Percentiles rank a stretch among this genome's conserved stretches.
Conservation (phyloP, 2,888 invertebrate genomes). For the Synergus laeviventris region DNA sequence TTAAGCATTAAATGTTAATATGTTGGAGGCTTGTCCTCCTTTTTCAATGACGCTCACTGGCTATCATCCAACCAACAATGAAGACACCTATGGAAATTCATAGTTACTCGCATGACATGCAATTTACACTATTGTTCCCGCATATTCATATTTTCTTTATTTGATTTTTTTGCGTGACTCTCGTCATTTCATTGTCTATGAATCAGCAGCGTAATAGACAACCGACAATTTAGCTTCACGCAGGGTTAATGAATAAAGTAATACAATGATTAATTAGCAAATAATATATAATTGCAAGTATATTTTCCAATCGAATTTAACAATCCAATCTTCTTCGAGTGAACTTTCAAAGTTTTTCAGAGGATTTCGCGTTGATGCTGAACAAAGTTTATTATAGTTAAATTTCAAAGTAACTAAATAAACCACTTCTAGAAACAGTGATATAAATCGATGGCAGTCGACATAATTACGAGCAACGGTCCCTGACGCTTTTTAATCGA, state of each 20-base stretch:
- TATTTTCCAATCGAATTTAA: neutral
- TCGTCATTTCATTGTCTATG: neutral
- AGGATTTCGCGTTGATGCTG: neutral
- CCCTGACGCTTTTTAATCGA: conserved; percentile 7
- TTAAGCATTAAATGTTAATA: conserved; percentile 13
- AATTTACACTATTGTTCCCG: conserved; percentile 9
- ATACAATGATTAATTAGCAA: neutral
- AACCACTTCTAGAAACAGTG: neutral
- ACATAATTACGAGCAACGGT: conserved; percentile 12
- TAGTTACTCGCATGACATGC: conserved; percentile 7
- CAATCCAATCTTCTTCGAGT: neutral
- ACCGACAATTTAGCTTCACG: neutral
- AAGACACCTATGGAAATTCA: conserved; percentile 4
- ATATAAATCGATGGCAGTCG: neutral
- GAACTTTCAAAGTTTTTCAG: neutral
- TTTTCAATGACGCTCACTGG: conserved; percentile 16
- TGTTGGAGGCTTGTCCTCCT: conserved; percentile 21
- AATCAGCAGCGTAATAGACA: neutral
- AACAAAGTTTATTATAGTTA: neutral
- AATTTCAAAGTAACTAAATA: neutral
- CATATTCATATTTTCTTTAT: conserved; percentile 14
- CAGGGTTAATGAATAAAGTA: neutral
- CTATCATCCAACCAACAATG: conserved; percentile 15
- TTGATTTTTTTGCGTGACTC: conserved; percentile 1
- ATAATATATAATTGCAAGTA: neutral